Base-by-base conservation (phyloP, 2,888 invertebrate genomes). In the Agriopis leucophaearia region DNA sequence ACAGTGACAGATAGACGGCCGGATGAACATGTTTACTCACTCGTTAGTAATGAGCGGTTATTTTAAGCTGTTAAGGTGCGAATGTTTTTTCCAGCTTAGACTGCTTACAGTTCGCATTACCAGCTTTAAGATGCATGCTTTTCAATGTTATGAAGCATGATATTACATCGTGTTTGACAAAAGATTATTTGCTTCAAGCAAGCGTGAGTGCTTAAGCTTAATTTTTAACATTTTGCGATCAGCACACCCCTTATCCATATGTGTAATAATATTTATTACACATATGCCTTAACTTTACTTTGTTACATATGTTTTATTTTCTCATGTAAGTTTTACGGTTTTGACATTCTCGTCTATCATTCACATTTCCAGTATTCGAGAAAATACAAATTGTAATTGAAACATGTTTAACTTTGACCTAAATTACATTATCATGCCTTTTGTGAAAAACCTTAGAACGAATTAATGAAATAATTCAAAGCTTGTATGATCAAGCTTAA, bases 1-100 rank as follows among this genome's bases (percentile, higher is more conserved):
- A 66, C 42, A 9, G 54, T 18, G 66, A 66, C 66, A 55, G 51
- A 69, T 52, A 51, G 58, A 63, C 58, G 52, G 57, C 55, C 72
- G 63, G 70, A 73, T 70, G 64, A 70, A 70, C 72, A 69, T 71
- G 70, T 73, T 73, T 71, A 42, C 69, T 50, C 54, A 57, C 66
- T 63, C 55, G 73, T 71, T 66, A 69, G 63, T 62, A 61, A 66
- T 48, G 63, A 64, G 62, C 61, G 64, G 62, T 38, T 71, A 69
- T 68, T 68, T 71, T 57, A 59, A 66, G 71, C 67, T 47, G 55
- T 52, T 60, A 57, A 71, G 65, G 65, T 71, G 66, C 65, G 66
- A 65, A 67, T 65, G 60, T 65, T 66, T 66, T 64, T 66, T 60
- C 51, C 40, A 56, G 60, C 64, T 68, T 64, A 57, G 56, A 40